phyloP scores from a whole-genome alignment of 2,888 invertebrate genomes.

The Lomographa bimaculata region DNA sequence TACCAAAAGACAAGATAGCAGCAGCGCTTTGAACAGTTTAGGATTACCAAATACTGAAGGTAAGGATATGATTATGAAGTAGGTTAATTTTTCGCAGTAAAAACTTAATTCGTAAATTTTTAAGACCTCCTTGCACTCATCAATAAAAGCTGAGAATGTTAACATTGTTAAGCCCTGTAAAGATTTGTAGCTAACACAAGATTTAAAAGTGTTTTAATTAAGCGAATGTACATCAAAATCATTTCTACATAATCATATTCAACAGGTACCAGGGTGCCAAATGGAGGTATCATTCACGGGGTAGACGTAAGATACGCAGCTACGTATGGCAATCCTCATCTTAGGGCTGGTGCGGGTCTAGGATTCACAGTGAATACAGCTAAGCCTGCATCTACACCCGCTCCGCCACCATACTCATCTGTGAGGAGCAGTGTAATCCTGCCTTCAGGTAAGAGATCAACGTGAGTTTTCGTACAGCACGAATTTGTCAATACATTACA shows the following conservation, averaged over 20 bases:
- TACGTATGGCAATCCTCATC: conserved; percentile 94
- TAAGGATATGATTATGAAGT: conserved; percentile 37
- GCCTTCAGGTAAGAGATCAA: conserved; percentile 67
- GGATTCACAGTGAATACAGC: conserved; percentile 85
- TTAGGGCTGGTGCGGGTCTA: conserved; percentile 86
- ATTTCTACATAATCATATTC: too few relatives aligned
- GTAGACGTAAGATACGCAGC: conserved; percentile 95
- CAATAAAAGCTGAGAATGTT: too few relatives aligned
- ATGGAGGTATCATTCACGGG: conserved; percentile 71
- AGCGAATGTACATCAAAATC: too few relatives aligned
- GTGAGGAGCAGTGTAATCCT: conserved; percentile 73
- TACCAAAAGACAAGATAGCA: conserved; percentile 69
- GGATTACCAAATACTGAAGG: conserved; percentile 66
- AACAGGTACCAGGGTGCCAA: conserved; percentile 57
- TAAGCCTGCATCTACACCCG: conserved; percentile 91
- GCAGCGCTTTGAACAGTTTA: conserved; percentile 65
- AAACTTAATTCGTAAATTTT: too few relatives aligned
- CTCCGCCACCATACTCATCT: conserved; percentile 89
- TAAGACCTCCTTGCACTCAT: too few relatives aligned
- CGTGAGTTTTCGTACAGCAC: too few relatives aligned
- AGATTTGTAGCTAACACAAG: too few relatives aligned
- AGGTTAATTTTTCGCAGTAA: too few relatives aligned
- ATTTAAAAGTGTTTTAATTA: too few relatives aligned
- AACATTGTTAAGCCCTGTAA: too few relatives aligned
- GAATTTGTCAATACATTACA: too few relatives aligned